Base-by-base conservation (phyloP, 2,888 invertebrate genomes). In the Chrysolina oricalcia region DNA sequence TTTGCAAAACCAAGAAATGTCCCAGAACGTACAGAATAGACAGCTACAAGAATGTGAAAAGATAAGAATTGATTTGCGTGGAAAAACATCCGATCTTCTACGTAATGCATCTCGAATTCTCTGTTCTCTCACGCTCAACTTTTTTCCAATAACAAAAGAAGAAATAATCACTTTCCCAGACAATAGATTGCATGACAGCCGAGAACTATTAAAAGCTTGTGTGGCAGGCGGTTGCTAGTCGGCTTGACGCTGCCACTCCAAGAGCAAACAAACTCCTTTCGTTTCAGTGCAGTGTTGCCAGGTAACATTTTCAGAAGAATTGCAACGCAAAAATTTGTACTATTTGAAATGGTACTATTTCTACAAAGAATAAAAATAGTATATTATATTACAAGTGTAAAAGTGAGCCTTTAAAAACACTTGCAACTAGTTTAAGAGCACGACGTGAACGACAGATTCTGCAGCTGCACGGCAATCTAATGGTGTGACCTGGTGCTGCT, bases 101-200 rank as follows among this genome's bases (percentile, higher is more conserved):
- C 23, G 23, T 35, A 59, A 59, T 35, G 17, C 35, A 59, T 35
- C 59, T 35, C 11, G 53, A 53, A 23, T 10, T 27, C 59, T 2
- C 15, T 10, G 15, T 35, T 67, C 27, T 67, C 67, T 67, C 67
- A 27, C 67, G 67, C 48, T 50, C 35, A 19, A 27, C 21, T 67
- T 48, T 23, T 67, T 48, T 27, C 23, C 17, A 15, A 13, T 53
- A 41, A 53, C 19, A 53, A 40, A 68, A 68, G 8, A 48, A 67
- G 19, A 40, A 68, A 68, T 50, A 53, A 53, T 27, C 35, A 68
- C 50, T 50, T 50, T 50, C 35, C 27, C 48, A 67, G 53, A 68
- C 68, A 68, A 68, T 68, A 35, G 53, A 53, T 68, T 68, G 53
- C 68, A 40, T 68, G 68, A 53, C 68, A 68, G 43, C 53, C 50